Conservation (phyloP, 2,797 vertebrate genomes). For the Brachymystax lenok region DNA sequence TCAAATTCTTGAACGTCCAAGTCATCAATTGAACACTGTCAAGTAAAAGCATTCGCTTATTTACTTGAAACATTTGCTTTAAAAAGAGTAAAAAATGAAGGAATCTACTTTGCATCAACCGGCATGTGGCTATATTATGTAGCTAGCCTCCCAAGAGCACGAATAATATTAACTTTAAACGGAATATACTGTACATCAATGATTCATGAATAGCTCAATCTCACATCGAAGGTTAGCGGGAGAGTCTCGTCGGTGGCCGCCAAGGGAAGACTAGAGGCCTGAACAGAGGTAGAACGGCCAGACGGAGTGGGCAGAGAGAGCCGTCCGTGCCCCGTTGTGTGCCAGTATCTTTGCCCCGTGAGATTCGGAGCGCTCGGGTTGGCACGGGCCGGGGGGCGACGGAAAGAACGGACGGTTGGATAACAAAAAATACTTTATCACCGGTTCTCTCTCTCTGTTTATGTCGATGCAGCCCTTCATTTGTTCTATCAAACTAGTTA, state of each 20-base stretch:
- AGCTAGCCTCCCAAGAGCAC: conserved; percentile 60
- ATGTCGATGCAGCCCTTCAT: conserved; percentile 17
- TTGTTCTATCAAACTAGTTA: conserved; percentile 20
- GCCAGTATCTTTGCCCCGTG: conserved; percentile 73
- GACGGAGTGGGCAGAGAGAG: conserved; percentile 47
- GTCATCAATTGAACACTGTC: not conserved
- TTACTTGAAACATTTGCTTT: not conserved
- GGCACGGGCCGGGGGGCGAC: conserved; percentile 67
- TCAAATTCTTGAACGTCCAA: not conserved
- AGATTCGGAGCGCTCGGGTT: conserved; percentile 65
- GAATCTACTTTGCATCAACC: not conserved
- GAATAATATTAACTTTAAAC: conserved; percentile 52
- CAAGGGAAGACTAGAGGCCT: conserved; percentile 11
- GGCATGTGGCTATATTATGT: conserved; percentile 41
- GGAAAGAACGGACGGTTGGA: not conserved
- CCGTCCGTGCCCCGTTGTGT: conserved; percentile 67
- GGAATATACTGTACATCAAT: conserved; percentile 38
- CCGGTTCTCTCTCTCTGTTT: conserved; percentile 8
- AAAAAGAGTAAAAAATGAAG: not conserved
- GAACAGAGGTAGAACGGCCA: conserved; percentile 30
- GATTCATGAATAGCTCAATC: conserved; percentile 46
- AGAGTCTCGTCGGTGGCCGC: conserved; percentile 43
- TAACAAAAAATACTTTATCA: conserved; percentile 29
- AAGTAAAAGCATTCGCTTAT: not conserved
- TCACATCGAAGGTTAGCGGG: conserved; percentile 58